These are phyloP conservation scores for Hystrix cristata DNA, from an alignment of 2,113 vertebrate genomes.

Conservation along the genomic window DNA sequence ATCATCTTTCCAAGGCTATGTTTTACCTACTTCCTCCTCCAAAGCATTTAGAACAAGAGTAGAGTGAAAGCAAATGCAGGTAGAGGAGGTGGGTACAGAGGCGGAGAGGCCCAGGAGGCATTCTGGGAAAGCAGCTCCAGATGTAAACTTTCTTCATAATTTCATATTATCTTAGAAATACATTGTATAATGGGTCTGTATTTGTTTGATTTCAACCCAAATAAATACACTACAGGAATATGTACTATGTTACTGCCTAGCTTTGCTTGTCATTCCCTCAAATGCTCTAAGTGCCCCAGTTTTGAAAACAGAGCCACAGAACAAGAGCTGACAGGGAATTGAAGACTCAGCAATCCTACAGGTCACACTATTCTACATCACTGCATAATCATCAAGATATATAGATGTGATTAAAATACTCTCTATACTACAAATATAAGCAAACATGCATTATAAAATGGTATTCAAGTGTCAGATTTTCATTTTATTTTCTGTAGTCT, in stretches of 20 bases:
- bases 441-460: neutral
- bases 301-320: conserved; percentile 24
- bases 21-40: neutral
- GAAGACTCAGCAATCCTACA: neutral
- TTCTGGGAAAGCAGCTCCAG: neutral
- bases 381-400: neutral
- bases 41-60: neutral
- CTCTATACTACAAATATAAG: neutral
- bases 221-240: neutral
- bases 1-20: neutral
- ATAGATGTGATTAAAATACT: conserved; percentile 6
- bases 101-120: neutral
- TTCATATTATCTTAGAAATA: neutral
- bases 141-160: neutral
- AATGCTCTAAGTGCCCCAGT: neutral
- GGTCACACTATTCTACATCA: neutral
- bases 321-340: neutral
- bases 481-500: neutral
- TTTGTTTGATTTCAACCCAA: neutral
- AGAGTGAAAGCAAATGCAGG: neutral
- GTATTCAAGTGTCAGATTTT: neutral
- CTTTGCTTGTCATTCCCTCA: neutral
- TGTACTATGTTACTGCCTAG: neutral
- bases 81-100: neutral
- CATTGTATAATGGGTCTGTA: neutral